Percentiles rank a stretch among this genome's conserved stretches.
Evolutionary conservation across 2,888 invertebrate genomes (phyloP).

Genomic region (Cephus spinipes): DNA sequence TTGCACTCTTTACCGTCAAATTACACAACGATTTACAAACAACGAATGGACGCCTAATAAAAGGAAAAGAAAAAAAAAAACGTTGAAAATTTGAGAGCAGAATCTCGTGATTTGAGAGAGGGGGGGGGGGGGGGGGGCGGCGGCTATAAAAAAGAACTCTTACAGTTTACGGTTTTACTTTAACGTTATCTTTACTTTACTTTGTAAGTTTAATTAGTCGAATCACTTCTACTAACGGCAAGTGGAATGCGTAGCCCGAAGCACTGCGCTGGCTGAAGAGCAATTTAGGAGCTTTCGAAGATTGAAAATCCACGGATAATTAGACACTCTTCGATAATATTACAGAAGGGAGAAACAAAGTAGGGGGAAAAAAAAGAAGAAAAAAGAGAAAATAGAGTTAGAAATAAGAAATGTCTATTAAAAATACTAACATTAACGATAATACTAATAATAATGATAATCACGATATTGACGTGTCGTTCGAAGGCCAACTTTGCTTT

Average conservation of each 20-base stretch:
- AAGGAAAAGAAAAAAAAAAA: background rate
- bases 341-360: background rate
- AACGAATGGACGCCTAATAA: background rate
- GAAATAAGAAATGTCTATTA: conserved; percentile 9
- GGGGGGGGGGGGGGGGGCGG: too few relatives aligned
- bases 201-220: background rate
- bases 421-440: conserved; percentile 15
- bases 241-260: conserved; percentile 33
- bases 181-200: background rate
- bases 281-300: conserved; percentile 34
- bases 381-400: conserved; percentile 19
- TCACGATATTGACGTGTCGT: background rate
- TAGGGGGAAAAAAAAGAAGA: background rate
- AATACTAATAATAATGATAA: background rate
- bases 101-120: background rate
- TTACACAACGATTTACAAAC: background rate
- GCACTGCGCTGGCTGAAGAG: conserved; percentile 37
- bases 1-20: background rate
- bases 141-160: background rate
- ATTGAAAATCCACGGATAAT: conserved; percentile 26
- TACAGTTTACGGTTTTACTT: background rate
- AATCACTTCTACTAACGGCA: background rate
- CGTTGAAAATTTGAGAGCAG: background rate
- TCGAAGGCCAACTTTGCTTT: background rate
- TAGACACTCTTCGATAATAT: conserved; percentile 1